phyloP scores from a whole-genome alignment of 2,797 vertebrate genomes.

The Sebastes taczanowskii region DNA sequence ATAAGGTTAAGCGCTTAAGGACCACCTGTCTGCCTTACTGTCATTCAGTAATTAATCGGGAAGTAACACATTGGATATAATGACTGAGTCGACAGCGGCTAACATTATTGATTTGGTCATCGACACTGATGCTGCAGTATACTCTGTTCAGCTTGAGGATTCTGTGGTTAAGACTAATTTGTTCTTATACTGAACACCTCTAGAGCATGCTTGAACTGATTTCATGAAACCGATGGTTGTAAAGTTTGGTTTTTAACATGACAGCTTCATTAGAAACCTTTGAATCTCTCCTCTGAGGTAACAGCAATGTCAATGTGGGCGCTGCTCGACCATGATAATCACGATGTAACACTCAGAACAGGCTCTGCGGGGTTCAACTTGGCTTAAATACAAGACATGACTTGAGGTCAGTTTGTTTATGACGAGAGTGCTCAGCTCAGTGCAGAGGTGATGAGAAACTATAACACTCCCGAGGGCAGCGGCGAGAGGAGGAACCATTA shows the following conservation, averaged over 20 bases:
- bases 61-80: neutral
- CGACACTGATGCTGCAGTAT: neutral
- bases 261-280: neutral
- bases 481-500: conserved; percentile 35
- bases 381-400: conserved; percentile 30
- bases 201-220: neutral
- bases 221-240: neutral
- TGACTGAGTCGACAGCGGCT: neutral
- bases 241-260: neutral
- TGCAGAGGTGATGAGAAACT: conserved; percentile 57
- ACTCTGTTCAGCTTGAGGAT: neutral
- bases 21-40: neutral
- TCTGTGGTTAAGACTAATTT: neutral
- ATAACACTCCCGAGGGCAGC: conserved; percentile 31
- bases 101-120: neutral
- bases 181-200: neutral
- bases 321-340: neutral
- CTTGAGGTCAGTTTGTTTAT: conserved; percentile 41
- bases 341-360: neutral
- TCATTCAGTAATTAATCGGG: neutral
- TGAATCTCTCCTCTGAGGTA: neutral
- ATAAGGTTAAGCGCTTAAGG: neutral
- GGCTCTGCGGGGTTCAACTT: neutral
- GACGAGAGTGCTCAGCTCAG: conserved; percentile 7
- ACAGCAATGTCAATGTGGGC: neutral